These are phyloP conservation scores for Accipiter virgatus DNA, from an alignment of 2,113 vertebrate genomes.

Conservation along the genomic window DNA sequence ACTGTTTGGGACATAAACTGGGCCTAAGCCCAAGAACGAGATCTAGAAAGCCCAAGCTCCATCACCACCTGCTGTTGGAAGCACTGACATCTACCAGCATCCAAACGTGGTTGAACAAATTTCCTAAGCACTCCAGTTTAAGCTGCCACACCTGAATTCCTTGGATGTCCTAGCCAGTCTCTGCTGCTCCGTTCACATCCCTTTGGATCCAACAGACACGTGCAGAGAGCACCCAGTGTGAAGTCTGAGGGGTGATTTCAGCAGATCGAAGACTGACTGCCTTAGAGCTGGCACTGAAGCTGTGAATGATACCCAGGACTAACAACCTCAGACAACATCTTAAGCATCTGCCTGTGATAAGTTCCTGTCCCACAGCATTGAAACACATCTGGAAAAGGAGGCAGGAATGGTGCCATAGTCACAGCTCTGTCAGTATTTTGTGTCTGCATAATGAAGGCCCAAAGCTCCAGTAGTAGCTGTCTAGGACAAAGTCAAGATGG, in stretches of 20 bases:
- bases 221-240: rapidly evolving
- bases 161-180: background rate
- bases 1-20: background rate
- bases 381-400: background rate
- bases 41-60: background rate
- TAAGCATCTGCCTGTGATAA: background rate
- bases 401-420: background rate
- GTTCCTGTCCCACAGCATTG: background rate
- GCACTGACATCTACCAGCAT: background rate
- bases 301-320: background rate
- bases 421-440: background rate
- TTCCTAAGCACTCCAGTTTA: background rate
- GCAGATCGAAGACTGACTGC: background rate
- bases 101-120: background rate
- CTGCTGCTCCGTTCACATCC: background rate
- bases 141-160: background rate
- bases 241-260: background rate
- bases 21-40: background rate
- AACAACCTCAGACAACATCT: background rate
- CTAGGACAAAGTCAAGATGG: background rate
- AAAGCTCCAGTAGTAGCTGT: background rate
- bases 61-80: background rate
- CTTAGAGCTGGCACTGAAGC: background rate
- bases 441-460: background rate
- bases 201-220: background rate